Base-by-base conservation (phyloP, 2,888 invertebrate species). In the Tenthredo mesomela region DNA sequence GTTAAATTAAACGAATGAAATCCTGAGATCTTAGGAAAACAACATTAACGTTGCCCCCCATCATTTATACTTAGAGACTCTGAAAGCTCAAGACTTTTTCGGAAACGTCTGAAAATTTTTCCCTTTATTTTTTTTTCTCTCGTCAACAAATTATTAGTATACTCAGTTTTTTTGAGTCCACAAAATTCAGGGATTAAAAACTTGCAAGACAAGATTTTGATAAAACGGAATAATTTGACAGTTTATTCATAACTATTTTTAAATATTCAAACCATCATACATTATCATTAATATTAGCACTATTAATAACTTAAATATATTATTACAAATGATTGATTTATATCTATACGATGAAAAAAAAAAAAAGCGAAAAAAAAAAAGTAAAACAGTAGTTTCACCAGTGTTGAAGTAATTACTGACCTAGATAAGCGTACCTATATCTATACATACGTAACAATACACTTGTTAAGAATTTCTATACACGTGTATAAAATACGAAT, bases 1-100 rank as follows among this genome's bases (percentile, higher is more conserved):
- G 43, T n/a, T 73, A 73, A 73, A 73, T 43, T 43, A 21, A 73
- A 73, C 43, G 43, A 21, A 73, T 73, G 43, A 21, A 43, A 40
- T 43, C 21, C 67, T 33, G 33, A 67, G 12, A 73, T 73, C 43
- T 15, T 43, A 9, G 43, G 71, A 73, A 73, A 73, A 73, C 71
- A 73, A 73, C 71, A 43, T 43, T 43, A 43, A 73, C 43, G 25
- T 73, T 43, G 21, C 15, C 25, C 15, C 25, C 21, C 21, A 25
- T 73, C 9, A 43, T 43, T 73, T 73, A 12, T 73, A 43, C 71
- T 21, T 10, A 61, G 2, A 61, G 21, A 61, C 7, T 25, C 18
- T 25, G 9, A 61, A 25, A 2, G 12, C 4, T 25, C 61, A 12
- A 61, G 12, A 61, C 12, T 25, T 25, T 21, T 25, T 4, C 21